Base-by-base conservation (phyloP, 2,888 invertebrate genomes). In the Tryphoninae sp. region DNA sequence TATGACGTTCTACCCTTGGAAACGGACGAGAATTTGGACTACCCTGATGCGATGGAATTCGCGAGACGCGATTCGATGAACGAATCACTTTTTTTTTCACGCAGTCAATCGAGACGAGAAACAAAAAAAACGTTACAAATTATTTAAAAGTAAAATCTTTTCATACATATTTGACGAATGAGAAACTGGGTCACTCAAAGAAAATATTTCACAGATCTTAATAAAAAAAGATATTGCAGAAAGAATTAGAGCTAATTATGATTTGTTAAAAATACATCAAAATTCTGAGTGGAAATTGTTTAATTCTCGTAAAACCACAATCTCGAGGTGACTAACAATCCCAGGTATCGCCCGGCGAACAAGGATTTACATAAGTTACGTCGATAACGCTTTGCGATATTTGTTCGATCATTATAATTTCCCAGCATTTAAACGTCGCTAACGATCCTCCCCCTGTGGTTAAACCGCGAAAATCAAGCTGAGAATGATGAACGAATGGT, bases 361-460 rank as follows among this genome's bases (percentile, higher is more conserved):
- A 49, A 45, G 40, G 51, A 7, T n/a, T 19, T 16, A 59, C 42
- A 19, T 22, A 65, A 64, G 51, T 42, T 42, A 40, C 16, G n/a
- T 13, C 68, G 78, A 78, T 72, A 72, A 75, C 33, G 64, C 67
- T 79, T 59, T 49, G 16, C n/a, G 61, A 42, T 42, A 59, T 76
- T 72, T 51, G 42, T 55, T 51, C 16, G 26, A 16, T 19, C 51
- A 77, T 64, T 75, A 61, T 64, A 79, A 79, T 77, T 77, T 64
- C 42, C 16, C n/a, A 49, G 49, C 51, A 19, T 69, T 68, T 62
- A 16, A 69, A 64, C 23, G 9, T 81, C 33, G 53, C 65, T 77
- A 82, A 79, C 73, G 79, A 79, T 72, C 26, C 16, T 8, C 19
- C 33, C 51, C 55, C 71, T 22, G 76, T 33, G 79, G 78, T 79